These are phyloP conservation scores for Apostichopus japonicus DNA, from an alignment of 35 echinoderm and acorn worm species.

Conservation along the genomic window DNA sequence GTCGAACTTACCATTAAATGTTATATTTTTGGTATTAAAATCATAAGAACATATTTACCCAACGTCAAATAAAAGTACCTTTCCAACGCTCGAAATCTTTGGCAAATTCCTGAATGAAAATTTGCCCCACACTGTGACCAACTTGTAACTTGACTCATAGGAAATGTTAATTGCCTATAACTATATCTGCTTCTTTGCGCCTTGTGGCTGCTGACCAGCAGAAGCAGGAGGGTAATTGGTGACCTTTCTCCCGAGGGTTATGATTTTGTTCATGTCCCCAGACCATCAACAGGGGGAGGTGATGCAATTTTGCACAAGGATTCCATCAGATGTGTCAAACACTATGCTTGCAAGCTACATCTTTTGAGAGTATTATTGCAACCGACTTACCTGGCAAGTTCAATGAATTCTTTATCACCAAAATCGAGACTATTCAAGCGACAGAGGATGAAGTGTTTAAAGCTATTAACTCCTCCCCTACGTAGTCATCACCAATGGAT, in stretches of 20 bases:
- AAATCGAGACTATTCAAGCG: neutral
- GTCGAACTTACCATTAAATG: too few relatives aligned
- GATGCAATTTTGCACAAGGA: neutral
- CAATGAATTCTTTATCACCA: neutral
- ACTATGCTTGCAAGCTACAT: neutral
- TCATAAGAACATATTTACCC: too few relatives aligned
- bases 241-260: neutral
- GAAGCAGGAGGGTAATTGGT: neutral
- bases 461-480: neutral
- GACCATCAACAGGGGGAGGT: neutral
- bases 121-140: too few relatives aligned
- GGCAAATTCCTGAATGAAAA: too few relatives aligned
- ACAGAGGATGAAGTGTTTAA: slow-evolving; percentile 19
- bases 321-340: neutral
- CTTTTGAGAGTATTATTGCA: neutral
- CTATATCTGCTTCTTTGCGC: too few relatives aligned
- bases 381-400: neutral
- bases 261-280: neutral
- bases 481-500: neutral
- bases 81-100: too few relatives aligned
- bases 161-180: too few relatives aligned
- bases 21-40: too few relatives aligned
- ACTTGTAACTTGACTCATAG: too few relatives aligned
- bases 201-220: neutral
- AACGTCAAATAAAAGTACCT: too few relatives aligned